Conservation (phyloP, 2,888 invertebrate species). For the Torymus aiolomorphi region DNA sequence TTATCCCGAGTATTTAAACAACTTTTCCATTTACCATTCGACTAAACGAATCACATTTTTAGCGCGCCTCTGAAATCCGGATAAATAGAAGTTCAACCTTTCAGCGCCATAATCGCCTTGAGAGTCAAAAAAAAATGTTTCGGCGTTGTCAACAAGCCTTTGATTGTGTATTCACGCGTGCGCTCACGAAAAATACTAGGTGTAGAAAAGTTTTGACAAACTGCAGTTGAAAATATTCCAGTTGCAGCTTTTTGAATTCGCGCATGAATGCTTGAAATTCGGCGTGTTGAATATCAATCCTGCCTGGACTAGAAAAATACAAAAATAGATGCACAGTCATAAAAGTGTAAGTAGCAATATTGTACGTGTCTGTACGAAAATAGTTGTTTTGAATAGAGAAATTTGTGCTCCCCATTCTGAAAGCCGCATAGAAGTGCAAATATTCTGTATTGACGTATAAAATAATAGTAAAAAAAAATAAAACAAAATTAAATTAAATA, state of each 20-base stretch:
- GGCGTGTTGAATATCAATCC: conserved; percentile 1
- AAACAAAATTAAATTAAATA: too few species aligned
- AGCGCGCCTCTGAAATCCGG: too few species aligned
- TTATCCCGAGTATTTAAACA: too few species aligned
- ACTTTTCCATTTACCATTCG: too few species aligned
- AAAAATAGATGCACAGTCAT: conserved; percentile 1
- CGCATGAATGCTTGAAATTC: conserved; percentile 5
- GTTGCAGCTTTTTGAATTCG: background rate
- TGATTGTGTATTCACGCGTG: conserved; percentile 7
- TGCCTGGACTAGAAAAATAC: background rate
- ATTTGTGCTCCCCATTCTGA: too few species aligned
- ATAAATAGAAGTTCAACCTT: too few species aligned
- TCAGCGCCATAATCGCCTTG: too few species aligned
- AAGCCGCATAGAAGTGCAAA: too few species aligned
- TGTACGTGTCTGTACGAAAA: background rate
- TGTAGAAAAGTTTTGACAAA: background rate
- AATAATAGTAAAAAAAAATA: too few species aligned
- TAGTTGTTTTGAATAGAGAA: background rate
- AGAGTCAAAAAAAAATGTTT: too few species aligned
- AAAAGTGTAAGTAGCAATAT: conserved; percentile 14
- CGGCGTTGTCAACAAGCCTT: background rate
- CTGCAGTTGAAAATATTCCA: background rate
- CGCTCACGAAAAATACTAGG: background rate
- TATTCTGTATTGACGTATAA: too few species aligned
- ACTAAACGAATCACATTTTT: too few species aligned